Evolutionary conservation across 2,113 vertebrate genomes (phyloP).

Genomic region (Pluvialis apricaria): DNA sequence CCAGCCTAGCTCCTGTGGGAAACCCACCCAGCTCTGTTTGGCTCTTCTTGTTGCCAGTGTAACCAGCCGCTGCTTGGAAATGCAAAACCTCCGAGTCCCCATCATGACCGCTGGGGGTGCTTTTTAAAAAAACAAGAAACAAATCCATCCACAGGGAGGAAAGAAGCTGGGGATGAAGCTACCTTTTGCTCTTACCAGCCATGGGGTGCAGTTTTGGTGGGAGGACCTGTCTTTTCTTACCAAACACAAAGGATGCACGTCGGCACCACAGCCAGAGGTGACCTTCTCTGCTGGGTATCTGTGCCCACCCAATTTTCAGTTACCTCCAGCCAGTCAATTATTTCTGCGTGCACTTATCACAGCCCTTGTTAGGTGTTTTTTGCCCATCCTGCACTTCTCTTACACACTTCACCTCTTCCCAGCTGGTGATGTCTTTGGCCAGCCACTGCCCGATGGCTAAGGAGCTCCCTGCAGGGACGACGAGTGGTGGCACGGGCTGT

Average conservation of each 20-base stretch:
- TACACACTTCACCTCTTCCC: not conserved
- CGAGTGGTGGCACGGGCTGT: accelerated
- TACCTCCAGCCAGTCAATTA: not conserved
- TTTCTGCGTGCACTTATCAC: not conserved
- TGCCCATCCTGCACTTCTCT: not conserved
- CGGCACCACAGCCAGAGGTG: not conserved
- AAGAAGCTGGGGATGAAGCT: not conserved
- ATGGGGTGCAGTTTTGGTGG: not conserved
- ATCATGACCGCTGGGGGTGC: not conserved
- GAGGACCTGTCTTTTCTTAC: not conserved
- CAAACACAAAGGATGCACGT: not conserved
- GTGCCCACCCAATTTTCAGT: not conserved
- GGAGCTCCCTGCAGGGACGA: not conserved
- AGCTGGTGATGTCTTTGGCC: not conserved
- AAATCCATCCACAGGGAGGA: accelerated
- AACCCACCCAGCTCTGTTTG: not conserved
- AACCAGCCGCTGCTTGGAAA: not conserved
- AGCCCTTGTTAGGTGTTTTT: not conserved
- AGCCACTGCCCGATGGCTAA: not conserved
- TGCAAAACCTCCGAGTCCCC: not conserved
- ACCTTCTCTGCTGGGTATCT: not conserved
- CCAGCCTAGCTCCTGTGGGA: not conserved
- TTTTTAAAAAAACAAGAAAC: not conserved
- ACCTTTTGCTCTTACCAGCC: not conserved
- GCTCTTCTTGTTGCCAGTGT: accelerated